Evolutionary conservation across 30 jellyfish, hydroid and myxozoan genomes (phyloP), one percentile per base, ranked within the genome.

Genomic region (Phacellophora camtschatica): DNA sequence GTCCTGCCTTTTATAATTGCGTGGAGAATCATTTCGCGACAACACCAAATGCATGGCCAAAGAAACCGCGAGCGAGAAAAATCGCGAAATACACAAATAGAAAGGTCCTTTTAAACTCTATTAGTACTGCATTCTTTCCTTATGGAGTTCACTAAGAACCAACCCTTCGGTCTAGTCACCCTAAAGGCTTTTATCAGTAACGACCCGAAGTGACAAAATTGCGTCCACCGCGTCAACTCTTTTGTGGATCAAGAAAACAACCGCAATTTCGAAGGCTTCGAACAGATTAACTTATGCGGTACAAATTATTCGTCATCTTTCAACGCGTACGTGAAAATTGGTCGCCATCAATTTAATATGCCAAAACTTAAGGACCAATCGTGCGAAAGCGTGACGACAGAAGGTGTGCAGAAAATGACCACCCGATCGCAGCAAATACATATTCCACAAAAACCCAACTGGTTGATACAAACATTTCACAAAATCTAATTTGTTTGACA

Each of bases 211-310:
- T 28, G 74, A 16, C 16, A 59, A 59, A 59, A 3, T 59, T 30
- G 34, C 34, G 12, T 53, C 16, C 51, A 30, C 82, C 82, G 41
- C 66, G 31, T 37, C 66, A 9, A n/a, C 4, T 67, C 8, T 48
- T 67, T 28, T 24, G 54, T 29, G 76, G 75, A 32, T 42, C 86
- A 62, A 62, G 22, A 50, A 62, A 62, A 19, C 16, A 34, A 31
- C 76, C 57, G 32, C 76, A 62, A 23, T 37, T 62, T 18, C 51
- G 20, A 28, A 46, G 61, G 61, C 61, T 62, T 22, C 81, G 32
- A 9, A 11, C 28, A 63, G 62, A 66, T 76, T 76, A 57, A n/a
- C 8, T 19, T 19, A 9, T 57, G 88, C 59, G 88, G 88, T 34
- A 12, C 9, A 15, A 51, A 48, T 54, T 31, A 71, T 71, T 71